Percentiles rank a stretch among this genome's conserved stretches.
These are phyloP conservation scores for Drosophila pectinifera DNA, from an alignment of 1,140 invertebrate genomes.

Conservation along the genomic window DNA sequence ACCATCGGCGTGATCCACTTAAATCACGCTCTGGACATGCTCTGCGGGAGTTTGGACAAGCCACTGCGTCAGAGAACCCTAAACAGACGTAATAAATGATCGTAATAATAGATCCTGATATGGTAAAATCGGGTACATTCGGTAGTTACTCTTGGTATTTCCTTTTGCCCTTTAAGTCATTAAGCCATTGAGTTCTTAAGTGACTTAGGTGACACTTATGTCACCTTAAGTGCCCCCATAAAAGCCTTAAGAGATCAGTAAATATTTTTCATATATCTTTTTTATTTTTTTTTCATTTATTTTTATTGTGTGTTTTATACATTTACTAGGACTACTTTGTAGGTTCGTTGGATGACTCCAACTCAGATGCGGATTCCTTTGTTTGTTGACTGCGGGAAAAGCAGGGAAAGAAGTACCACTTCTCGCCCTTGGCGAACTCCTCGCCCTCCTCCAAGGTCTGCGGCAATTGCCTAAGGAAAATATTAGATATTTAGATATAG, in stretches of 20 bases:
- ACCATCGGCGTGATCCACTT: constrained; percentile 42
- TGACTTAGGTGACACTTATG: no score
- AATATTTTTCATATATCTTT: constrained; percentile 17
- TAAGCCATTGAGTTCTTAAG: not conserved
- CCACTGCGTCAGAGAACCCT: not conserved
- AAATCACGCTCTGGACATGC: constrained; percentile 2
- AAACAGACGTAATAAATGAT: not conserved
- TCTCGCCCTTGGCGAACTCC: constrained; percentile 86
- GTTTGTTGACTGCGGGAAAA: constrained; percentile 16
- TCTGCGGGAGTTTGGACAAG: constrained; percentile 1
- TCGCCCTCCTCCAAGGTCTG: constrained; percentile 87
- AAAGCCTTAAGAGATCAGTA: not conserved
- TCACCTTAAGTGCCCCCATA: not conserved
- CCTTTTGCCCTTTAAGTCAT: no score
- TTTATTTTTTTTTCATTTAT: not conserved
- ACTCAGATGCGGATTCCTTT: constrained; percentile 21
- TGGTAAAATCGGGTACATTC: constrained; percentile 15
- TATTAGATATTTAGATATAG: not conserved
- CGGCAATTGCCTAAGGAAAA: constrained; percentile 82
- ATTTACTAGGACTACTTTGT: constrained; percentile 22
- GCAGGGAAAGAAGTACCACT: constrained; percentile 75
- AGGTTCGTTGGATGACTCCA: constrained; percentile 30
- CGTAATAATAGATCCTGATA: no score
- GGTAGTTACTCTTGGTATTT: not conserved
- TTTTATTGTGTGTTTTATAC: constrained; percentile 24